Evolutionary conservation across 2,888 invertebrate species (phyloP).

Genomic region (Leptarthrus brevirostris): DNA sequence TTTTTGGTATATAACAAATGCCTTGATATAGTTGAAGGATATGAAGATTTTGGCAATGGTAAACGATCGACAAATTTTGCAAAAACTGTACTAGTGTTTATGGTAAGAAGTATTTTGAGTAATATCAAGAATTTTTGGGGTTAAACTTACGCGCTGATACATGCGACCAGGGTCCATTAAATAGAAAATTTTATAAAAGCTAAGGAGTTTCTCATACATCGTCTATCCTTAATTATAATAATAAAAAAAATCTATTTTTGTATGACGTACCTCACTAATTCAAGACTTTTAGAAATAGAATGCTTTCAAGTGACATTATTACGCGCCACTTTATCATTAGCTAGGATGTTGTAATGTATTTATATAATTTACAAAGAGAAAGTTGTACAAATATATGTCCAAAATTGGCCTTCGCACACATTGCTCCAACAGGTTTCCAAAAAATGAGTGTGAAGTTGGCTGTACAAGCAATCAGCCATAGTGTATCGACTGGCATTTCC

Average conservation of each 20-base stretch:
- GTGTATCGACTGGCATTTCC: background rate
- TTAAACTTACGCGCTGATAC: background rate
- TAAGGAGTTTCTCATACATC: background rate
- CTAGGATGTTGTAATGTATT: slow-evolving; percentile 40
- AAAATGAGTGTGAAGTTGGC: slow-evolving; percentile 49
- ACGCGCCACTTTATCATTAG: slow-evolving; percentile 38
- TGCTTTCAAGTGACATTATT: slow-evolving; percentile 14
- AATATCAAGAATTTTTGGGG: background rate
- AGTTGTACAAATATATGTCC: slow-evolving; percentile 41
- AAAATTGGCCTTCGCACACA: slow-evolving; percentile 50
- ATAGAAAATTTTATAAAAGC: slow-evolving; percentile 5
- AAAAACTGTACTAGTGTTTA: background rate
- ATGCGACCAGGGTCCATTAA: slow-evolving; percentile 43
- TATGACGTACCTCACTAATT: slow-evolving; percentile 23
- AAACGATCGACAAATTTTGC: background rate
- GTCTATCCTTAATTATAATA: slow-evolving; percentile 1
- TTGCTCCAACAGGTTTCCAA: slow-evolving; percentile 50
- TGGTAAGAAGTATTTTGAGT: slow-evolving; percentile 12
- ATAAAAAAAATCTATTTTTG: slow-evolving; percentile 14
- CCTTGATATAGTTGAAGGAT: too few species aligned
- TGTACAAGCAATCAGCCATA: slow-evolving; percentile 1
- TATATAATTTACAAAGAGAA: slow-evolving; percentile 42
- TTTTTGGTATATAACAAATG: too few species aligned
- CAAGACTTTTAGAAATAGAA: slow-evolving; percentile 38
- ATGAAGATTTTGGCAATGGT: slow-evolving; percentile 8